These are phyloP conservation scores for Tenthredo notha DNA, from an alignment of 2,888 invertebrate species.

Conservation along the genomic window DNA sequence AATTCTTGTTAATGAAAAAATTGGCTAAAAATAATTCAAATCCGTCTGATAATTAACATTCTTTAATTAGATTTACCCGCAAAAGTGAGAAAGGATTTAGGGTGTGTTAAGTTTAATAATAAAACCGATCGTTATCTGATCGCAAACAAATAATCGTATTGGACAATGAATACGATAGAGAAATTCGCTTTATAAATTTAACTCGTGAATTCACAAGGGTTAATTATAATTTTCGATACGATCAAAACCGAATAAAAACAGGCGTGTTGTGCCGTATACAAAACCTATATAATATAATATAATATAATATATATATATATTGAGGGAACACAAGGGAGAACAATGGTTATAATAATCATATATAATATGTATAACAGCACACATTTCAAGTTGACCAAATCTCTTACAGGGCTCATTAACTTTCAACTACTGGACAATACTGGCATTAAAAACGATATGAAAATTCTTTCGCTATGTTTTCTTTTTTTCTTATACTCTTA, in stretches of 20 bases:
- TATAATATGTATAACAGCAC: neutral
- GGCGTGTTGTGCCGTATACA: neutral
- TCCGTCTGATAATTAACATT: neutral
- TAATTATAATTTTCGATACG: slow-evolving; percentile 23
- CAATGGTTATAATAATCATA: neutral
- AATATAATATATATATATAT: no score
- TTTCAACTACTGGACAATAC: slow-evolving; percentile 12
- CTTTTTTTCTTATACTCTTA: neutral
- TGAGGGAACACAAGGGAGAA: neutral
- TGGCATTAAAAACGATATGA: slow-evolving; percentile 12
- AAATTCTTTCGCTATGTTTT: neutral
- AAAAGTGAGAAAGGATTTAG: neutral
- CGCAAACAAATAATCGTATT: neutral
- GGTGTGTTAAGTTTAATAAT: neutral
- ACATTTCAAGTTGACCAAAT: slow-evolving; percentile 23
- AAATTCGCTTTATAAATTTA: neutral
- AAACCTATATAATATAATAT: neutral
- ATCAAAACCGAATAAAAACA: neutral
- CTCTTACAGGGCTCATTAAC: slow-evolving; percentile 25
- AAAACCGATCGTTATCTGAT: neutral
- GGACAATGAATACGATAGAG: neutral
- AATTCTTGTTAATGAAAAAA: no score
- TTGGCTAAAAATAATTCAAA: neutral
- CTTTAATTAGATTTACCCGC: neutral
- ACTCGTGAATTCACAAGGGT: neutral